These are phyloP conservation scores for Serilophus lunatus DNA, from an alignment of 2,113 vertebrate species.

Conservation along the genomic window DNA sequence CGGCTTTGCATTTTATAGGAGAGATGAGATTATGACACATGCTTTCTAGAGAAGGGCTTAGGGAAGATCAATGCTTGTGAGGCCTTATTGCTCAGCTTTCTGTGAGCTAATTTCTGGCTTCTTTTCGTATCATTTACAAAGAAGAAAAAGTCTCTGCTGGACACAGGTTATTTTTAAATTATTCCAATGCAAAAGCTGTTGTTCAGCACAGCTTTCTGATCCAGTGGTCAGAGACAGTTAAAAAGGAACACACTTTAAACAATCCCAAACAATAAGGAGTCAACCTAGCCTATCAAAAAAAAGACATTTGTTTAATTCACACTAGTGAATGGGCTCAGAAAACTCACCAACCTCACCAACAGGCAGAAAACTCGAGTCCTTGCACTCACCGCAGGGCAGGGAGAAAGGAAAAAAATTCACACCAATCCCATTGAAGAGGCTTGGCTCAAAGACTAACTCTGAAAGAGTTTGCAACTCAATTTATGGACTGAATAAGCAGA, in stretches of 20 bases:
- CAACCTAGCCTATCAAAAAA: neutral
- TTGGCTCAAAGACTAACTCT: neutral
- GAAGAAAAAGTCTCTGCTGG: neutral
- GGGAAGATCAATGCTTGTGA: neutral
- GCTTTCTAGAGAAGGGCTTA: neutral
- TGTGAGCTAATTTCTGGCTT: neutral
- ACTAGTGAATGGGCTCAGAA: neutral
- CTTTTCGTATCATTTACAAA: neutral
- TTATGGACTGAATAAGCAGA: neutral
- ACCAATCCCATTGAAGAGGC: neutral
- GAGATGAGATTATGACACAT: neutral
- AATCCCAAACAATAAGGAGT: neutral
- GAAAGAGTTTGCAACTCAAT: neutral
- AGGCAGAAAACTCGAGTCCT: neutral
- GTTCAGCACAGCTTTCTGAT: neutral
- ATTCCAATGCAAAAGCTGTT: neutral
- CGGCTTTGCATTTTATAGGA: neutral
- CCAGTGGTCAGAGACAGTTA: neutral
- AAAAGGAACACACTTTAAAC: neutral
- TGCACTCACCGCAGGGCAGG: fast-evolving
- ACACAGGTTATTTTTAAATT: neutral
- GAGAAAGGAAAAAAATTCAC: neutral
- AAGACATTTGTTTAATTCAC: neutral
- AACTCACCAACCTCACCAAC: neutral
- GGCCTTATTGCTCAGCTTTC: neutral